phyloP scores from a whole-genome alignment of 2,113 vertebrate species.

The Xenopus tropicalis region DNA sequence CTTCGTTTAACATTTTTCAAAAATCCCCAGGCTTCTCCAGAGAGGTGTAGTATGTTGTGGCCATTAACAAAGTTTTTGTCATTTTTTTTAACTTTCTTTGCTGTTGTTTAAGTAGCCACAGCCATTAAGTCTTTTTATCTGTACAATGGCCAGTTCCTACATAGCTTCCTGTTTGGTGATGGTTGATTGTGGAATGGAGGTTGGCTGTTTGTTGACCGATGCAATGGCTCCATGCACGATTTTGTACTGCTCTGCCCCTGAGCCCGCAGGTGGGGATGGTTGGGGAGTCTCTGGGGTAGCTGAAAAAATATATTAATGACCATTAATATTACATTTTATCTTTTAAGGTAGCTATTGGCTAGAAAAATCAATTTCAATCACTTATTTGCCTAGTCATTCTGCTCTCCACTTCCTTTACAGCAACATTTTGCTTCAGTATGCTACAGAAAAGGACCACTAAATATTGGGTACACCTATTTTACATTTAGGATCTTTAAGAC shows the following conservation, averaged over 20 bases:
- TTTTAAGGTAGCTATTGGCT: no score
- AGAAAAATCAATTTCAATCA: no score
- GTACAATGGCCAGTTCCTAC: slow-evolving; percentile 46
- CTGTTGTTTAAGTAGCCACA: background rate
- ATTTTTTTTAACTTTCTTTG: background rate
- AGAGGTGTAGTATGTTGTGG: background rate
- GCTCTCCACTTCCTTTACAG: no score
- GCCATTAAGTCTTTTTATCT: background rate
- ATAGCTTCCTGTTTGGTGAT: slow-evolving; percentile 97
- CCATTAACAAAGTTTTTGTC: background rate
- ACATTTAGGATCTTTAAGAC: no score
- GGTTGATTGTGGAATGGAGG: slow-evolving; percentile 82
- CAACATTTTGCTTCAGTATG: no score
- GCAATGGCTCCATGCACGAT: slow-evolving; percentile 87
- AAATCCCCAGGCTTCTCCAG: background rate
- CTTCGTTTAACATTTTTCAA: background rate
- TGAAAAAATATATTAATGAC: slow-evolving; percentile 53
- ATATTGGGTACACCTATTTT: no score
- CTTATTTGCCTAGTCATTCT: no score
- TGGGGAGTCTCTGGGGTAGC: slow-evolving; percentile 97
- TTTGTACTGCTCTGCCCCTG: slow-evolving; percentile 93
- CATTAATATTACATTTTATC: background rate
- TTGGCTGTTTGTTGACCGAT: slow-evolving; percentile 85
- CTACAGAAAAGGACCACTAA: no score
- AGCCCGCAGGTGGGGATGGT: slow-evolving; percentile 87